Conservation (phyloP, 2,888 invertebrate genomes). For the Drosophila seclusa region DNA sequence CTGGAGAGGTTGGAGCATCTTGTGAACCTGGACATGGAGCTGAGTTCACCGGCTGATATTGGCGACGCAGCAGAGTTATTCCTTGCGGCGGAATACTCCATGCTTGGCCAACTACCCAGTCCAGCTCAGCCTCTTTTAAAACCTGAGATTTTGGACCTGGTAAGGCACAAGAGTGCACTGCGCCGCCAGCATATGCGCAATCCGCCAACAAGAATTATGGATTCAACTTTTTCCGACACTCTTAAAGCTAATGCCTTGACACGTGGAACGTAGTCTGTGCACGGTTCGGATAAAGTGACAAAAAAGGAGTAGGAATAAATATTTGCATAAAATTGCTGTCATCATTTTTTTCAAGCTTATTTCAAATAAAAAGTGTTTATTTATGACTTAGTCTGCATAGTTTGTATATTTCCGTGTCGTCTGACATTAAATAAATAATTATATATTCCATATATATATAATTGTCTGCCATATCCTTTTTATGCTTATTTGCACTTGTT, state of each 20-base stretch:
- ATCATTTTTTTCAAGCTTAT: not conserved
- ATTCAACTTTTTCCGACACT: not conserved
- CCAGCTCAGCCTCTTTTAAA: not conserved
- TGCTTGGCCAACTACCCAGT: not conserved
- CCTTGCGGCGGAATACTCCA: not conserved
- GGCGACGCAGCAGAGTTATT: not conserved
- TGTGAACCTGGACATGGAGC: not conserved
- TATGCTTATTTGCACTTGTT: not conserved
- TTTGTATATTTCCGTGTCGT: not conserved
- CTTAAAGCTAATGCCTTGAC: not conserved
- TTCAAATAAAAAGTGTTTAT: constrained; percentile 1
- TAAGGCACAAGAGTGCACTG: no score
- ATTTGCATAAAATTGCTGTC: constrained; percentile 1
- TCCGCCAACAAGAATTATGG: not conserved
- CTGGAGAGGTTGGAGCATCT: not conserved
- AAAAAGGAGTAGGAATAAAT: not conserved
- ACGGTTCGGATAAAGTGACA: not conserved
- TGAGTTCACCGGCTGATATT: not conserved
- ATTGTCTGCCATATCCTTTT: not conserved
- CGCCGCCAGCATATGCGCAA: not conserved
- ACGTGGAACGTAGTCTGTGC: not conserved
- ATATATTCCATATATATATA: not conserved
- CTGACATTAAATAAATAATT: not conserved
- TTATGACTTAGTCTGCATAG: not conserved
- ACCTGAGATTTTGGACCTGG: not conserved